Evolutionary conservation across 2,797 vertebrate species (phyloP), one percentile per base, ranked within the genome.

Genomic region (Etheostoma perlongum): DNA sequence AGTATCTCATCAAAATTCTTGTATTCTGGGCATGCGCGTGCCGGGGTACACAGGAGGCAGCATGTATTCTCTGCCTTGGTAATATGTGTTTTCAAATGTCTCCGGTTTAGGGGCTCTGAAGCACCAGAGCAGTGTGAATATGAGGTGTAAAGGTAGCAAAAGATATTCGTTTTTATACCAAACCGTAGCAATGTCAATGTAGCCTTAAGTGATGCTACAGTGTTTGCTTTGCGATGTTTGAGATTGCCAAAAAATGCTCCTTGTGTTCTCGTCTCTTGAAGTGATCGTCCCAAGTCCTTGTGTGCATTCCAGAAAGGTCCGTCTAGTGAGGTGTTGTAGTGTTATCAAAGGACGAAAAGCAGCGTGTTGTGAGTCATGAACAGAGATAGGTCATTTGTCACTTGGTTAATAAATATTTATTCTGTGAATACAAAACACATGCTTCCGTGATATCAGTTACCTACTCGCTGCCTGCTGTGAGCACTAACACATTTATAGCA

Each of bases 341-440:
- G 61, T 71, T 67, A 60, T 66, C 69, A 10, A 51, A 63, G 52
- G 48, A 57, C 15, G 49, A 48, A 15, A 51, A 52, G 40, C 19
- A 19, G 36, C 4, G 52, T 83, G 46, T 73, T 59, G 27, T 85
- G 33, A 63, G 19, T 77, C 13, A 4, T 67, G 57, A 23, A 23
- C 67, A 62, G 21, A 76, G 13, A 63, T 53, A 67, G 54, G 27
- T 47, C 46, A 63, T 1, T 54, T 76, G 51, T 75, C 23, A 68
- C 7, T 70, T 47, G 60, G 59, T 84, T 52, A 84, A 63, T 85
- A 80, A 82, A 75, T 55, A 76, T 81, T 74, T 78, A 79, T 83
- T 85, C 60, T 76, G 76, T 84, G 67, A 84, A 72, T 79, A 65
- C 19, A 57, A 44, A 55, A 67, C 25, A 49, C 40, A 71, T 59